phyloP scores from a whole-genome alignment of 2,797 vertebrate genomes.

The Notoglanidium macrostoma region DNA sequence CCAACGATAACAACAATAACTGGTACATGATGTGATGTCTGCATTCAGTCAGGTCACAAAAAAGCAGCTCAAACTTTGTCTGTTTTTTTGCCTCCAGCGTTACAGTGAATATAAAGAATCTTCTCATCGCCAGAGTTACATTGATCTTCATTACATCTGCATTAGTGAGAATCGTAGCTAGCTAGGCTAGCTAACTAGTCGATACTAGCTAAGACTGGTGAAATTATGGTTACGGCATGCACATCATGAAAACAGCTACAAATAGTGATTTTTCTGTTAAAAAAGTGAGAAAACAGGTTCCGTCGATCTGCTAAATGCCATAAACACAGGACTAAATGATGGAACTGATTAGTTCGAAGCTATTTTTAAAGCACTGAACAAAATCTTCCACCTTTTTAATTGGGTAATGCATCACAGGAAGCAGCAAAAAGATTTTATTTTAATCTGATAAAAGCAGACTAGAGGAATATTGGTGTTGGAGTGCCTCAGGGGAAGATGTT shows the following conservation, averaged over 20 bases:
- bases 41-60: too few relatives aligned
- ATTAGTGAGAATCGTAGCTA: not conserved
- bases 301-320: not conserved
- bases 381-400: slow-evolving; percentile 16
- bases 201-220: not conserved
- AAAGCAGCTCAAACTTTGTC: too few relatives aligned
- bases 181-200: not conserved
- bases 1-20: not conserved
- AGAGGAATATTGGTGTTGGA: slow-evolving; percentile 10
- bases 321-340: not conserved
- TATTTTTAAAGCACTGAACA: slow-evolving; percentile 21
- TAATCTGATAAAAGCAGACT: slow-evolving; percentile 17
- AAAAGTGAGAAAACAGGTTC: not conserved
- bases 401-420: slow-evolving; percentile 10
- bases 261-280: not conserved
- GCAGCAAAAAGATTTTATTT: slow-evolving; percentile 17
- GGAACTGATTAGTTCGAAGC: slow-evolving; percentile 7
- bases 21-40: not conserved
- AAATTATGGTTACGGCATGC: not conserved
- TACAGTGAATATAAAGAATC: not conserved
- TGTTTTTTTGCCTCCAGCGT: not conserved
- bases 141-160: not conserved
- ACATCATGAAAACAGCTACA: not conserved
- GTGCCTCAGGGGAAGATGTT: slow-evolving; percentile 24
- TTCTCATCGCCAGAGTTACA: not conserved